Conservation (phyloP, 2,113 vertebrate species). For the Rhombomys opimus region DNA sequence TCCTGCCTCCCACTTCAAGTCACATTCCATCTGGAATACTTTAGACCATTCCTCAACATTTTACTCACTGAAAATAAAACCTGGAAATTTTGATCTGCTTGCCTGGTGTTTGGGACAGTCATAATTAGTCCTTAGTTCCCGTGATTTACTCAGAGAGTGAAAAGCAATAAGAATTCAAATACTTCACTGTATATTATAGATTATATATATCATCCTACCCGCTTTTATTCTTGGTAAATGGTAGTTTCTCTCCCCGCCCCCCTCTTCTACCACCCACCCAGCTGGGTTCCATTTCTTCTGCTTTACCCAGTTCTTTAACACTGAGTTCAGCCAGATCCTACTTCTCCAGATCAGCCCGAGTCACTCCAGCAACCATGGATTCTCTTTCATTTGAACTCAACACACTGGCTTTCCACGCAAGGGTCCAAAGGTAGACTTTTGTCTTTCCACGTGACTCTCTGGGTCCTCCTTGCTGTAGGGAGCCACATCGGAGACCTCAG, state of each 20-base stretch:
- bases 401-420: background rate
- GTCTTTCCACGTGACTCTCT: background rate
- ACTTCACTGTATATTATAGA: constrained; percentile 54
- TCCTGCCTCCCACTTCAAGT: constrained; percentile 79
- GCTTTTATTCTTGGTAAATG: constrained; percentile 58
- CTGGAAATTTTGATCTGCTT: constrained; percentile 73
- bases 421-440: background rate
- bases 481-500: background rate
- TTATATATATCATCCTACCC: constrained; percentile 55
- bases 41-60: constrained; percentile 74
- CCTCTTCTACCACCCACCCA: constrained; percentile 52
- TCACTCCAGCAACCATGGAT: background rate
- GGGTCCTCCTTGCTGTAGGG: background rate
- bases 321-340: background rate
- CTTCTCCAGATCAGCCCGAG: background rate
- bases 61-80: constrained; percentile 79
- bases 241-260: background rate
- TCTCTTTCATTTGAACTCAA: constrained; percentile 20
- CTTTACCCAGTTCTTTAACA: background rate
- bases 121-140: constrained; percentile 70
- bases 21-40: constrained; percentile 81
- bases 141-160: constrained; percentile 74
- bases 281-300: constrained; percentile 27
- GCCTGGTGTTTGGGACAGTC: constrained; percentile 67
- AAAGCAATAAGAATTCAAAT: constrained; percentile 71